Conservation (phyloP, 2,113 vertebrate species). For the Fregata magnificens region DNA sequence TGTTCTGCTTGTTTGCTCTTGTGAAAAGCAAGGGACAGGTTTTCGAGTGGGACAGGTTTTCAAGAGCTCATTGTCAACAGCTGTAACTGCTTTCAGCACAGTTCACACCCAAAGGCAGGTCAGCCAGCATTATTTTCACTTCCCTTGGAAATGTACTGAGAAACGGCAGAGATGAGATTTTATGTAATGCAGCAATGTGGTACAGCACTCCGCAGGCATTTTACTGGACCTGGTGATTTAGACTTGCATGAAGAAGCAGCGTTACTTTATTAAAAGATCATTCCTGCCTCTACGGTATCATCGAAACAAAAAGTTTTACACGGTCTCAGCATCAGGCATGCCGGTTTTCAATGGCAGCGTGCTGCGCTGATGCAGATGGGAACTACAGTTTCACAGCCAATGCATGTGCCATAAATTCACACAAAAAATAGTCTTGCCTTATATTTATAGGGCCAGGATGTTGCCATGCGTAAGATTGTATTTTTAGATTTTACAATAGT, state of each 20-base stretch:
- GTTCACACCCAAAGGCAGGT: slow-evolving; percentile 15
- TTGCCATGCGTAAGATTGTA: not conserved
- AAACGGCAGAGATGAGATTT: not conserved
- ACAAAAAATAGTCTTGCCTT: not conserved
- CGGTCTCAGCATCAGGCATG: not conserved
- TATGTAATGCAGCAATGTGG: not conserved
- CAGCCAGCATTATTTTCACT: not conserved
- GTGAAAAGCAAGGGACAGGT: not conserved
- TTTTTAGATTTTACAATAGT: not conserved
- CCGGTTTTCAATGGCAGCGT: rapidly evolving
- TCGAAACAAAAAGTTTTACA: not conserved
- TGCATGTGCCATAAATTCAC: not conserved
- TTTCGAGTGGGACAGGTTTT: not conserved
- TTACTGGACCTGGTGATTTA: not conserved
- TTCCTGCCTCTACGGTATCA: not conserved
- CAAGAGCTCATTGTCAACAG: not conserved
- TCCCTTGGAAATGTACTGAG: slow-evolving; percentile 13
- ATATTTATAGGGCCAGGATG: not conserved
- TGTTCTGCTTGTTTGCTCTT: slow-evolving; percentile 14
- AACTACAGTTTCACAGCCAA: not conserved
- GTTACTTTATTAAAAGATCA: not conserved
- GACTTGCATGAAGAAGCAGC: not conserved
- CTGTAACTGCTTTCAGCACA: not conserved
- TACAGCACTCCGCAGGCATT: not conserved
- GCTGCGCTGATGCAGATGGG: not conserved